phyloP scores from a whole-genome alignment of 2,888 invertebrate species.

The Creontiades dilutus region DNA sequence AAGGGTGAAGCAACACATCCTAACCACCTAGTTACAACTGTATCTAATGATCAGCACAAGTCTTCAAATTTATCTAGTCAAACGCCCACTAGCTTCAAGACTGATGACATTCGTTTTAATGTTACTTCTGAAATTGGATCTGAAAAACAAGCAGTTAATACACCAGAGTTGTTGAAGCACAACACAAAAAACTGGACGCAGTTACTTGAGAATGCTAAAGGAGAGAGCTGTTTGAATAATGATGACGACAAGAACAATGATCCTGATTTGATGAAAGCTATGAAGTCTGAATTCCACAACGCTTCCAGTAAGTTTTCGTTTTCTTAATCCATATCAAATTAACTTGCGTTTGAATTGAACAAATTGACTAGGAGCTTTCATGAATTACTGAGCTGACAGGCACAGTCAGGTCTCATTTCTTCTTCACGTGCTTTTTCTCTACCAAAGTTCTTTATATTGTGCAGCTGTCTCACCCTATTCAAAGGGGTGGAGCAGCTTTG shows the following conservation, averaged over 20 bases:
- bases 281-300: slow-evolving; percentile 44
- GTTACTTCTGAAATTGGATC: not conserved
- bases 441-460: too few species aligned
- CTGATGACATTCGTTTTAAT: slow-evolving; percentile 56
- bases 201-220: slow-evolving; percentile 54
- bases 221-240: not conserved
- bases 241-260: slow-evolving; percentile 27
- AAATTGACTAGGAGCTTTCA: too few species aligned
- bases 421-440: too few species aligned
- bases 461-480: too few species aligned
- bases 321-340: not conserved
- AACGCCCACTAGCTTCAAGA: slow-evolving; percentile 55
- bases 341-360: too few species aligned
- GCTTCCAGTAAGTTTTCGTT: slow-evolving; percentile 21
- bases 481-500: too few species aligned
- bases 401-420: too few species aligned
- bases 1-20: slow-evolving; percentile 34
- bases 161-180: not conserved
- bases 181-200: slow-evolving; percentile 64
- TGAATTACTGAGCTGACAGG: too few species aligned
- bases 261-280: slow-evolving; percentile 6
- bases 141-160: slow-evolving; percentile 51
- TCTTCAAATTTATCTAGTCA: slow-evolving; percentile 56
- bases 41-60: slow-evolving; percentile 54
- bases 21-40: slow-evolving; percentile 23